These are phyloP conservation scores for Toxonevra muliebris DNA, from an alignment of 2,888 invertebrate genomes.

Conservation along the genomic window DNA sequence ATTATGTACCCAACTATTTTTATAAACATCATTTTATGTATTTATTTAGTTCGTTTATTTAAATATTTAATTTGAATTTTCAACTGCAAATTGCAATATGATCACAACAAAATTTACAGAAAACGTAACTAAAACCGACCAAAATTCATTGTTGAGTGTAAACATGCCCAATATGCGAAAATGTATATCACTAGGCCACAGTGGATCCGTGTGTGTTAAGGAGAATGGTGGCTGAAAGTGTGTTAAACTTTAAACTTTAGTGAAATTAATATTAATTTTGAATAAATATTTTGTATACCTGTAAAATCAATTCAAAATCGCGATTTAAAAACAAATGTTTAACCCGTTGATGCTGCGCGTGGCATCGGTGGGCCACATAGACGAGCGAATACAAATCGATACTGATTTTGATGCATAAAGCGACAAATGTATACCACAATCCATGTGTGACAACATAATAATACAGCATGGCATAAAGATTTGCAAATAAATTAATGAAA, in stretches of 20 bases:
- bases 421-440: constrained; percentile 52
- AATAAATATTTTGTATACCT: constrained; percentile 38
- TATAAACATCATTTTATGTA: too few relatives aligned
- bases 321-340: constrained; percentile 43
- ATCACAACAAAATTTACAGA: constrained; percentile 57
- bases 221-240: constrained; percentile 19
- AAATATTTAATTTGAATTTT: constrained; percentile 19
- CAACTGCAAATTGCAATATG: constrained; percentile 51
- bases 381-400: constrained; percentile 49
- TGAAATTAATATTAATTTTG: constrained; percentile 8
- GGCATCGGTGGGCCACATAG: constrained; percentile 45
- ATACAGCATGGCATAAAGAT: constrained; percentile 58
- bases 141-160: constrained; percentile 51
- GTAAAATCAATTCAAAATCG: constrained; percentile 37
- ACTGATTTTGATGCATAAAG: constrained; percentile 46
- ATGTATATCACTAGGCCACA: constrained; percentile 44
- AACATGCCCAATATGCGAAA: constrained; percentile 54
- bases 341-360: constrained; percentile 40
- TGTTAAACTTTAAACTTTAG: not conserved
- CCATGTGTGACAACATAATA: constrained; percentile 49
- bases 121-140: constrained; percentile 55
- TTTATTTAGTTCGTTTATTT: too few relatives aligned
- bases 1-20: too few relatives aligned
- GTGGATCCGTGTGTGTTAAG: constrained; percentile 29
- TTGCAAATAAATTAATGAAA: constrained; percentile 54